These are phyloP conservation scores for Drosophila meridiana DNA, from an alignment of 2,888 invertebrate species.

Conservation along the genomic window DNA sequence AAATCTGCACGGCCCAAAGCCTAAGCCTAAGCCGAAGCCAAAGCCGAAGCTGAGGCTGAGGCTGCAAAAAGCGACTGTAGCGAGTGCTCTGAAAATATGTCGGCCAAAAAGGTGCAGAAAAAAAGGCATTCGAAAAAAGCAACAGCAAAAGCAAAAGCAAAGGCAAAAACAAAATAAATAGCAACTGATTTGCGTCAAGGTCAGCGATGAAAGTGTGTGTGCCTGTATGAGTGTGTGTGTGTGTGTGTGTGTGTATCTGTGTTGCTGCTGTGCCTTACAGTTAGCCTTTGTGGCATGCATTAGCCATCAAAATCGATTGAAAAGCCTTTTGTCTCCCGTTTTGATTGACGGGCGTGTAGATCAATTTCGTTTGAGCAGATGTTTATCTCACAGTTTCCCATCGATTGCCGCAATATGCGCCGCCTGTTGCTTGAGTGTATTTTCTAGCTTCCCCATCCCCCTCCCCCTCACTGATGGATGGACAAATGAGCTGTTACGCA, in stretches of 20 bases:
- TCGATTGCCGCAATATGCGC: constrained; percentile 56
- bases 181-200: constrained; percentile 72
- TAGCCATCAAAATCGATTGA: constrained; percentile 36
- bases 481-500: constrained; percentile 59
- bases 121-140: constrained; percentile 34
- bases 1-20: constrained; percentile 59
- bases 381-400: constrained; percentile 43
- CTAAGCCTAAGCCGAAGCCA: constrained; percentile 26
- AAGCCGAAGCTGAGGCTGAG: constrained; percentile 9
- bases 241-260: constrained; percentile 49
- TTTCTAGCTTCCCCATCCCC: not conserved
- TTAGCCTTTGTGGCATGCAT: constrained; percentile 55
- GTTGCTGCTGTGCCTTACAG: constrained; percentile 40
- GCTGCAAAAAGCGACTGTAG: constrained; percentile 47
- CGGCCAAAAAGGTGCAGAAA: constrained; percentile 63
- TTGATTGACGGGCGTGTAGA: constrained; percentile 75
- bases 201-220: constrained; percentile 82
- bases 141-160: constrained; percentile 16
- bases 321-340: constrained; percentile 50
- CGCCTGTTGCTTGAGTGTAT: constrained; percentile 15
- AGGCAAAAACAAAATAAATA: constrained; percentile 20
- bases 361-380: constrained; percentile 70
- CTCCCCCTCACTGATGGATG: constrained; percentile 46
- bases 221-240: constrained; percentile 32
- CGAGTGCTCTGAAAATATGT: constrained; percentile 67